Evolutionary conservation across 2,113 vertebrate genomes (phyloP), one percentile per base, ranked within the genome.

Genomic region (Callocephalon fimbriatum): DNA sequence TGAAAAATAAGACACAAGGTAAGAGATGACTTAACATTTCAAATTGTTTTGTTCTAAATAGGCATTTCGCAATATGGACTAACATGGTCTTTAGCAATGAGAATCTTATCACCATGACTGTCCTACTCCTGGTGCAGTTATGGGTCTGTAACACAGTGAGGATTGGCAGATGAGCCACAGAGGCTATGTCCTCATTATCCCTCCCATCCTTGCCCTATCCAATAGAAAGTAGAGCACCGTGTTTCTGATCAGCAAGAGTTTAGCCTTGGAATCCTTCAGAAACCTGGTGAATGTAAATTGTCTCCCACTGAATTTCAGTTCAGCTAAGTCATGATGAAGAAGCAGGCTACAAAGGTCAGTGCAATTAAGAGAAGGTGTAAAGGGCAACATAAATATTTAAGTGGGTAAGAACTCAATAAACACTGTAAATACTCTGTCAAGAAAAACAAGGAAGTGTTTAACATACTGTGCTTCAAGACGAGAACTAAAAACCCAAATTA

Each of bases 351-450:
- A 92, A 83, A 88, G 38, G 67, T 87, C 74, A 87, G n/a, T 31
- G 44, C 73, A 91, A 93, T 93, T 88, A 95, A 87, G 23, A 89
- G 40, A 87, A 75, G 42, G 31, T 48, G 66, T 47, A 56, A 94
- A 95, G 62, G 70, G 51, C 67, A 84, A n/a, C 29, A 9, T 80
- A 89, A 85, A 83, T 81, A 73, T 82, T 78, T 88, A 74, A 83
- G 47, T 44, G 23, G 11, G 12, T 91, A 88, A 93, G 47, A 77
- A 92, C 40, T 65, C 51, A 53, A 72, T 71, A 93, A 88, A 78
- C 50, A 96, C 65, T 82, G 87, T 45, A 94, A 75, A 35, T 31
- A 7, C 5, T 42, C 51, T 59, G 48, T 62, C 17, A 91, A n/a
- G 59, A 58, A 90, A 77, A 86, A n/a, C 2, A 3, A 88, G 37